A percentile compares a stretch with the other conserved stretches of the same genome.
Conservation (phyloP, 2,888 invertebrate species). For the Eupithecia subfuscata region DNA sequence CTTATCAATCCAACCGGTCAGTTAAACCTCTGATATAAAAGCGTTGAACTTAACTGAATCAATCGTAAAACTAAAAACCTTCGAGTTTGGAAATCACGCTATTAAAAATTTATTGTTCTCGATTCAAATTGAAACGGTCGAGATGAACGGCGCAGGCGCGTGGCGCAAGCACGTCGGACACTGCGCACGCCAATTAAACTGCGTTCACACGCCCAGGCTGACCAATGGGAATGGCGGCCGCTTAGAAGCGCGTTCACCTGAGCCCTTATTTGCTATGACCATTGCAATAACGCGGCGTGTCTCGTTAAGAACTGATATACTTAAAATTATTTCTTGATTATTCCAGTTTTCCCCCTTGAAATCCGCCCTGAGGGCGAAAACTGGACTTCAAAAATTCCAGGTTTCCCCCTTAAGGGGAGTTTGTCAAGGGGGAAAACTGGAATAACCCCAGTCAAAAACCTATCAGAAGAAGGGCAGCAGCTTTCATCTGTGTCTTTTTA, state of each 20-base stretch:
- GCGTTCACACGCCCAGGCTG: slow-evolving; percentile 69
- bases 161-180: slow-evolving; percentile 76
- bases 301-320: not conserved
- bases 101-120: slow-evolving; percentile 60
- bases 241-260: slow-evolving; percentile 18
- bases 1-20: slow-evolving; percentile 8
- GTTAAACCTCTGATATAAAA: slow-evolving; percentile 9
- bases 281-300: not conserved
- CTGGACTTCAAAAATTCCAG: no score
- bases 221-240: slow-evolving; percentile 51
- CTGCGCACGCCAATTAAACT: slow-evolving; percentile 79
- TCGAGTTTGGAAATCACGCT: slow-evolving; percentile 25
- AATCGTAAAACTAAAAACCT: slow-evolving; percentile 17
- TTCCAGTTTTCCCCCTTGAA: no score
- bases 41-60: slow-evolving; percentile 14
- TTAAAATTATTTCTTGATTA: no score
- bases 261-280: not conserved
- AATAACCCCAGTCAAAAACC: no score
- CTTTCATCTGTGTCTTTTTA: not conserved
- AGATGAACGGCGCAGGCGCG: slow-evolving; percentile 64
- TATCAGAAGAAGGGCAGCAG: not conserved
- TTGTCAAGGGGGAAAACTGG: no score
- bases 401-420: no score
- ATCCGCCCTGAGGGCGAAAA: no score
- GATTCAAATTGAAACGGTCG: slow-evolving; percentile 66